Conservation (phyloP, 2,888 invertebrate genomes). For the Callyntrura guangdongensis region DNA sequence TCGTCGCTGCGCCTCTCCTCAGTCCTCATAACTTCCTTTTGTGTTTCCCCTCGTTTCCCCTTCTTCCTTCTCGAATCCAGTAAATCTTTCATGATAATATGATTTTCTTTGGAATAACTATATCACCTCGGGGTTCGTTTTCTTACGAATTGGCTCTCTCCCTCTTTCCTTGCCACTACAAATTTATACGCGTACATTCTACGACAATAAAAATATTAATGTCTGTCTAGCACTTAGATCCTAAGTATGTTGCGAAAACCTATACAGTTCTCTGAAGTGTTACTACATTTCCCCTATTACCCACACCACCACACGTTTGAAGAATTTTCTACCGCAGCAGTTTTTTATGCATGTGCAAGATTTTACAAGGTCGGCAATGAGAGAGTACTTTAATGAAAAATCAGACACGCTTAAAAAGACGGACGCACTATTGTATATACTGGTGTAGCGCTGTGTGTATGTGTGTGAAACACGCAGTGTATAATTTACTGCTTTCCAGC, state of each 20-base stretch:
- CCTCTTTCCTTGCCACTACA: not conserved
- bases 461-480: not conserved
- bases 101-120: conserved; percentile 14
- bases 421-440: not conserved
- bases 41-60: conserved; percentile 38
- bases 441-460: not conserved
- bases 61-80: conserved; percentile 53
- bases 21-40: conserved; percentile 42
- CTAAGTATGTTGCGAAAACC: not conserved
- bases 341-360: not conserved
- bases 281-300: not conserved
- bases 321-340: not conserved
- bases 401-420: not conserved
- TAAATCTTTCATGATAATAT: conserved; percentile 55
- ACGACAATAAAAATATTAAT: not conserved
- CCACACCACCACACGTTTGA: not conserved
- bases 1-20: conserved; percentile 51
- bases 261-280: not conserved
- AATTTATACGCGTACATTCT: not conserved
- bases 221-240: not conserved
- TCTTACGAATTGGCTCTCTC: not conserved
- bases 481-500: not conserved
- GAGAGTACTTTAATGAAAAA: not conserved
- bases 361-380: conserved; percentile 26
- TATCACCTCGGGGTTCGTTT: conserved; percentile 28